Conservation (phyloP, 2,113 vertebrate genomes). For the Pycnonotus jocosus region DNA sequence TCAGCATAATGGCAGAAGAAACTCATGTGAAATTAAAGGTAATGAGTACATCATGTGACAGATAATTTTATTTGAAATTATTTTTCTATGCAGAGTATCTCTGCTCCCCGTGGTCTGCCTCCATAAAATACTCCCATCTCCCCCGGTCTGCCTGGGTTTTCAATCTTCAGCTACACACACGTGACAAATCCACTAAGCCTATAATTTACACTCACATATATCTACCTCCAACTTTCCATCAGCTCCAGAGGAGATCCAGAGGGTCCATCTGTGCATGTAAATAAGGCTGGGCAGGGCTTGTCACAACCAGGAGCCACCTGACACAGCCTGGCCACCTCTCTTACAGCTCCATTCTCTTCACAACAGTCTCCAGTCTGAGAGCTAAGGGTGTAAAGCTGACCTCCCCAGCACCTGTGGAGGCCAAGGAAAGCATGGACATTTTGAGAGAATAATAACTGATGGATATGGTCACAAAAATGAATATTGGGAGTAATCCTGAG, state of each 20-base stretch:
- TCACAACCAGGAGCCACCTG: not conserved
- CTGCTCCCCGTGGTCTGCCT: not conserved
- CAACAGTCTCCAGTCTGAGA: not conserved
- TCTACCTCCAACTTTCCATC: not conserved
- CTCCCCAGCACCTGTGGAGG: not conserved
- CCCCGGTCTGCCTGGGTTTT: not conserved
- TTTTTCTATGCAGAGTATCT: not conserved
- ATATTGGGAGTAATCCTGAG: not conserved
- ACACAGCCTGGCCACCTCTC: not conserved
- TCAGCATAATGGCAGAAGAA: not conserved
- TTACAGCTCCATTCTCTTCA: not conserved
- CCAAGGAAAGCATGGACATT: not conserved
- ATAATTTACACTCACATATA: not conserved
- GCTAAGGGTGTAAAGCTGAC: not conserved
- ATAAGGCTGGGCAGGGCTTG: not conserved
- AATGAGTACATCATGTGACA: not conserved
- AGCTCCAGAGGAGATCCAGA: not conserved
- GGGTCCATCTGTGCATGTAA: not conserved
- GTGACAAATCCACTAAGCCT: not conserved
- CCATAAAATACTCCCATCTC: not conserved
- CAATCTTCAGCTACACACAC: not conserved
- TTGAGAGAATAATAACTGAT: not conserved
- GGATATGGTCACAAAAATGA: not conserved
- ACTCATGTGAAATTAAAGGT: not conserved
- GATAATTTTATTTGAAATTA: not conserved